A percentile compares a stretch with the other conserved stretches of the same genome.
These are phyloP conservation scores for Zelostemma sp. DNA, from an alignment of 1,140 invertebrate species.

Conservation along the genomic window DNA sequence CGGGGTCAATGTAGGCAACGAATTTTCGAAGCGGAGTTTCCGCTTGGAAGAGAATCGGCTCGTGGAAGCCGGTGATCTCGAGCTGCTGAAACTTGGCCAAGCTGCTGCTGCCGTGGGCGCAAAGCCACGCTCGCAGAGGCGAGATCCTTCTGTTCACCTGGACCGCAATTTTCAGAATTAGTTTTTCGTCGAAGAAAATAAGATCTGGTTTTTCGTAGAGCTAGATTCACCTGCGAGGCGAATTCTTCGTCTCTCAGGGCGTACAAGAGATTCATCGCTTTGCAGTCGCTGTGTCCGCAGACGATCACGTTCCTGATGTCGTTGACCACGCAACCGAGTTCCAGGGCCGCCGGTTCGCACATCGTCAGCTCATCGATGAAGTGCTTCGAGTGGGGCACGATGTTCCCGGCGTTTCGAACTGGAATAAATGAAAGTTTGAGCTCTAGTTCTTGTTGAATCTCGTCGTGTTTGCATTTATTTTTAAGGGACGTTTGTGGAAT, in stretches of 20 bases:
- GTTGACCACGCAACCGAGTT: conserved; percentile 94
- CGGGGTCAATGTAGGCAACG: conserved; percentile 94
- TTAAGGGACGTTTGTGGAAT: neutral
- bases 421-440: conserved; percentile 55
- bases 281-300: conserved; percentile 97
- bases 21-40: conserved; percentile 90
- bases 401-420: conserved; percentile 95
- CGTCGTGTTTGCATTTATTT: neutral
- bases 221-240: conserved; percentile 79
- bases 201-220: too few relatives aligned
- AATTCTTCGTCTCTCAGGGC: conserved; percentile 83
- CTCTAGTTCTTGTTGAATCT: too few relatives aligned
- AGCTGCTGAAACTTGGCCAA: conserved; percentile 87
- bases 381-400: conserved; percentile 91
- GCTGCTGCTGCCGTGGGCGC: conserved; percentile 85
- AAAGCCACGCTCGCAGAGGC: conserved; percentile 92
- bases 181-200: too few relatives aligned
- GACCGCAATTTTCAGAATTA: conserved; percentile 8
- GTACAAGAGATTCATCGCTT: conserved; percentile 95
- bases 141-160: conserved; percentile 85
- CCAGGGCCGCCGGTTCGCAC: conserved; percentile 94
- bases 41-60: conserved; percentile 86
- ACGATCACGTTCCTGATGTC: conserved; percentile 94
- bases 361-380: conserved; percentile 89
- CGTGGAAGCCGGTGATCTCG: conserved; percentile 76